Base-by-base conservation (phyloP, 2,888 invertebrate genomes). In the Orthosia incerta region DNA sequence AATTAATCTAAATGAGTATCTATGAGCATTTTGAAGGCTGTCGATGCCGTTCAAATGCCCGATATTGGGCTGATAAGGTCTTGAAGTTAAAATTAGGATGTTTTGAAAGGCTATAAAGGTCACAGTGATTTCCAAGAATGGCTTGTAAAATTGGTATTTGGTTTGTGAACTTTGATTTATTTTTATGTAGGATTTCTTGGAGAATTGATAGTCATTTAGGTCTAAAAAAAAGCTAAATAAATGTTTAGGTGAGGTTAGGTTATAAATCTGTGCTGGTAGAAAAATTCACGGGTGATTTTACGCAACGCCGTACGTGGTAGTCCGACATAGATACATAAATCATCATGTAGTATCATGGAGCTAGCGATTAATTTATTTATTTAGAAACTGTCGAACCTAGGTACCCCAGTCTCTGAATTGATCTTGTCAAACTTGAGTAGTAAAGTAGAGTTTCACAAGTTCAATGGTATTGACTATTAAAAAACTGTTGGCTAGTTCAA, bases 1-100 rank as follows among this genome's bases (percentile, higher is more conserved):
- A 63, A 84, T 74, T 74, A 76, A 81, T 83, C 76, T 76, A 81
- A 84, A 86, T 84, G 78, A 65, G 71, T 84, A 82, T 78, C 61
- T 71, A 63, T 66, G 57, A 56, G 51, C 12, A 50, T 71, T 74
- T 79, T 74, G 65, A 75, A 59, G 62, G 46, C 39, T 31, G 39
- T 9, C 9, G 9, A 9, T 39, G n/a, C 46, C 31, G 39, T 56
- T 12, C 7, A n/a, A n/a, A n/a, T n/a, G n/a, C n/a, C n/a, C 7
- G 70, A 59, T 69, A 72, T 63, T 57, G 39, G 15, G 9, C 11
- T 39, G 56, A 63, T 65, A 72, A 64, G 64, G 48, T 18, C 9
- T 77, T 57, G n/a, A 53, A 53, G 13, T 60, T 53, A 55, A 69
- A 73, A 70, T 79, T 71, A 61, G 16, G 23, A 51, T 23, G 2